These are phyloP conservation scores for Caprella mutica DNA, from an alignment of 2,888 invertebrate genomes.

Conservation along the genomic window DNA sequence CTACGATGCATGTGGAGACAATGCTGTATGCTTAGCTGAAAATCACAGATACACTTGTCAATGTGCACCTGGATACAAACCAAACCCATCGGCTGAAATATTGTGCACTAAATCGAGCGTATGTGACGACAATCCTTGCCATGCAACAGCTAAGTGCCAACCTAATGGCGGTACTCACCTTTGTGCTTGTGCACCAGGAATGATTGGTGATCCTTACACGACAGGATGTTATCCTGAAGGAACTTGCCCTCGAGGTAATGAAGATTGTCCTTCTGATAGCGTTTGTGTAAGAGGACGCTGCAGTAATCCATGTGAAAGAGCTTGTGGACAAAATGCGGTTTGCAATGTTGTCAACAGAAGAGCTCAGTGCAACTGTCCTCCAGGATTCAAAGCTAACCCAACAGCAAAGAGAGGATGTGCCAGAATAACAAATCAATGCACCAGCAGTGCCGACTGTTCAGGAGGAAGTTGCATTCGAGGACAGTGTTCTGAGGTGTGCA, in stretches of 20 bases:
- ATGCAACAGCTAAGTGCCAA: constrained; percentile 65
- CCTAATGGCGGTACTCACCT: constrained; percentile 48
- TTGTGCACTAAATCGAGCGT: constrained; percentile 51
- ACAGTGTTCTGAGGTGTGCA: constrained; percentile 71
- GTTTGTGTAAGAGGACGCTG: constrained; percentile 60
- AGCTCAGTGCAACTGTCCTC: constrained; percentile 65
- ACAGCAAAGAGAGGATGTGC: constrained; percentile 57
- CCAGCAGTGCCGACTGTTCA: constrained; percentile 60
- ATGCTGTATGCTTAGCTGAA: constrained; percentile 77
- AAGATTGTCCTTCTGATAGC: constrained; percentile 63
- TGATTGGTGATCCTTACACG: constrained; percentile 62
- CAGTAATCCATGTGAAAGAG: constrained; percentile 66
- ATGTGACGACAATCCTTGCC: constrained; percentile 52
- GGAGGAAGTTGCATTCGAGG: constrained; percentile 62
- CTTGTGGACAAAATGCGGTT: constrained; percentile 68
- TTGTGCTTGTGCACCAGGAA: constrained; percentile 67
- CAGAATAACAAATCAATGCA: constrained; percentile 55
- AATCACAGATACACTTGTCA: constrained; percentile 70
- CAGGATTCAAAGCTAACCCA: constrained; percentile 59
- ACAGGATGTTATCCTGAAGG: constrained; percentile 68
- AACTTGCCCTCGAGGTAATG: constrained; percentile 57
- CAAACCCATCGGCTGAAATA: constrained; percentile 72
- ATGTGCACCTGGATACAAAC: constrained; percentile 69
- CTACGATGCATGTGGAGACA: constrained; percentile 69
- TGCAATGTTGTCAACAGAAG: constrained; percentile 66